Evolutionary conservation across 2,797 vertebrate species (phyloP), one percentile per base, ranked within the genome.

Genomic region (Pipistrellus pipistrellus): DNA sequence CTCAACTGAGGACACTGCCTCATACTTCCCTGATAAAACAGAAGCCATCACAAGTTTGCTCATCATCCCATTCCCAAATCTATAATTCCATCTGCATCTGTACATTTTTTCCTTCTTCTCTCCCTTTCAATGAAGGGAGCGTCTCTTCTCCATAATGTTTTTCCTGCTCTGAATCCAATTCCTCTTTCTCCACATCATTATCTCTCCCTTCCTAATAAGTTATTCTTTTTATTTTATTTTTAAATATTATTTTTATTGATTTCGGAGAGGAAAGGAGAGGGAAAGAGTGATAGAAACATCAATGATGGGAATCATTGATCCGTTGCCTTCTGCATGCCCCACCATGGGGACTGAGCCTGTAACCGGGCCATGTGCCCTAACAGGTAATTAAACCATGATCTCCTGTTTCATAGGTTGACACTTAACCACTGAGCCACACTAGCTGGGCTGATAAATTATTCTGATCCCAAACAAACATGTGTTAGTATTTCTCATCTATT

Each of bases 11-110:
- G 35, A 75, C 38, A 86, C 4, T 46, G 66, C 41, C 71, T 90
- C 27, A 76, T 21, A 77, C 18, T 78, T 87, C 44, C 23, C 48
- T 44, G 18, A 66, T 59, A 53, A 85, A 73, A 85, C 0, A 83
- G 55, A 89, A 85, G 32, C 32, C 30, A 78, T 15, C 15, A 72
- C 27, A 85, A 91, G 18, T 53, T 77, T 73, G 51, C 32, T 69
- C 35, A 35, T 80, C 57, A 59, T 88, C 68, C 84, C 38, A 69
- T 84, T 80, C 30, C 46, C 59, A 93, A 83, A 91, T 55, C 72
- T 44, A 30, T 10, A 0, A 66, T 53, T 88, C 66, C 30, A 10
- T 48, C 41, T 59, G 25, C 7, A 35, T 27, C 30, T 48, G 27
- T 21, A 59, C 14, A 53, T 84, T 93, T 84, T 90, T 53, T 62